These are phyloP conservation scores for Pachycephus smyrnensis DNA, from an alignment of 2,888 invertebrate genomes.

Conservation along the genomic window DNA sequence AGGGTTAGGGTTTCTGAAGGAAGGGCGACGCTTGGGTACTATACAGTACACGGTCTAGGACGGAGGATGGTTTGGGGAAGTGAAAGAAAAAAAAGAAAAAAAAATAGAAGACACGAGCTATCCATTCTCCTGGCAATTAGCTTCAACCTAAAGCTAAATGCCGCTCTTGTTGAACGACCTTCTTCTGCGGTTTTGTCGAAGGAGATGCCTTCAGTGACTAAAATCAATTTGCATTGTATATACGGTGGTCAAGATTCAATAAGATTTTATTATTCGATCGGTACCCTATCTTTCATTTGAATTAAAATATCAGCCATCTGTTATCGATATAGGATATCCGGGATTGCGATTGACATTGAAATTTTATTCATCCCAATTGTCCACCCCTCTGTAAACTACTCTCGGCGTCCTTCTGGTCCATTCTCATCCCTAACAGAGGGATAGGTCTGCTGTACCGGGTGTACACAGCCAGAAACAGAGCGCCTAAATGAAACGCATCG, in stretches of 20 bases:
- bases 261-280: background rate
- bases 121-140: slow-evolving; percentile 24
- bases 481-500: background rate
- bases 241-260: background rate
- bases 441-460: background rate
- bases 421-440: background rate
- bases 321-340: no score
- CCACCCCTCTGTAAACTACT: background rate
- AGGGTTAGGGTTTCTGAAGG: background rate
- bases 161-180: slow-evolving; percentile 8
- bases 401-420: background rate
- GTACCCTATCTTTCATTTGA: no score
- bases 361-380: background rate
- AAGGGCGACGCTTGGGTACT: background rate
- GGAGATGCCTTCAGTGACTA: background rate
- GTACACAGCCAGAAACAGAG: background rate
- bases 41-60: background rate
- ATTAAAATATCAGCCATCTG: no score
- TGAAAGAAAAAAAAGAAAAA: background rate
- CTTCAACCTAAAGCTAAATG: slow-evolving; percentile 21
- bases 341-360: background rate
- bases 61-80: background rate
- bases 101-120: slow-evolving; percentile 16
- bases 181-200: background rate
- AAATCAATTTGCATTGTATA: slow-evolving; percentile 36